Conservation (phyloP, 2,113 vertebrate species). For the Muntiacus reevesi region DNA sequence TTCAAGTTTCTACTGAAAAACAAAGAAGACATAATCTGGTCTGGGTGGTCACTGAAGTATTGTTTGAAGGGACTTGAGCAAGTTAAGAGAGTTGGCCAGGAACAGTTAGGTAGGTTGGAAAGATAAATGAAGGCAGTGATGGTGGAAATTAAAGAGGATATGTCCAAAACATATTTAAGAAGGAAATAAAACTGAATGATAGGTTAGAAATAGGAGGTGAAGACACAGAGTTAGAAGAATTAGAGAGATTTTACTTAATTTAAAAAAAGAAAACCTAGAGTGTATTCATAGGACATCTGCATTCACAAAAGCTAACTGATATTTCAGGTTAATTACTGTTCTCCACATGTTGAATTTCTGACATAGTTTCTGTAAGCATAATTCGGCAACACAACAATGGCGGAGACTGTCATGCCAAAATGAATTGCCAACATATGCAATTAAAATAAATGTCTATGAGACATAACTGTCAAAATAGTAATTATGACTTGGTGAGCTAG, state of each 20-base stretch:
- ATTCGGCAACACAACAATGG: slow-evolving; percentile 69
- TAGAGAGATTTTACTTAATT: slow-evolving; percentile 40
- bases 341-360: slow-evolving; percentile 61
- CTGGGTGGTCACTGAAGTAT: neutral
- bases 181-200: neutral
- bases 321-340: slow-evolving; percentile 69
- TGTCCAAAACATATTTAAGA: neutral
- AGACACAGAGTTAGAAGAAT: neutral
- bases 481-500: slow-evolving; percentile 52
- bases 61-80: neutral
- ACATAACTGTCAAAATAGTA: slow-evolving; percentile 72
- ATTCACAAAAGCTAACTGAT: slow-evolving; percentile 64
- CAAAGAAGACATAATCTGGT: neutral
- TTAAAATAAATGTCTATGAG: slow-evolving; percentile 70
- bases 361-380: slow-evolving; percentile 59
- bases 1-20: neutral
- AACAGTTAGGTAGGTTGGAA: neutral
- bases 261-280: neutral
- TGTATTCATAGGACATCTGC: slow-evolving; percentile 59
- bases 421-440: slow-evolving; percentile 68
- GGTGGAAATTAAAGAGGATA: neutral
- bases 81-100: neutral
- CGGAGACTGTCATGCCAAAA: slow-evolving; percentile 60
- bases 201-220: neutral
- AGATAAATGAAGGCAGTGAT: neutral